phyloP scores from a whole-genome alignment of 2,888 invertebrate species.

The Euzetes globulus region DNA sequence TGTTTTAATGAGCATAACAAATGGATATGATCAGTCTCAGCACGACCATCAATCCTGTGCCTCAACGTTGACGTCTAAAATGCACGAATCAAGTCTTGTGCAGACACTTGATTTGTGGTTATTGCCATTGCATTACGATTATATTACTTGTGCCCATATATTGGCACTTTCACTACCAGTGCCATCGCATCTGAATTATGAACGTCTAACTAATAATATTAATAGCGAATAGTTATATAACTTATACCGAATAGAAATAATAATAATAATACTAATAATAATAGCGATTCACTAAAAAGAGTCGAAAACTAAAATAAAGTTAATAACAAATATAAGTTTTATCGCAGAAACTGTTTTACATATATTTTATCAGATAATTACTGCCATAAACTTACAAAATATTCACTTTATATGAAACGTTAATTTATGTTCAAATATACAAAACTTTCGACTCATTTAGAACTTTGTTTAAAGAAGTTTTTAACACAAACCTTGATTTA shows the following conservation, averaged over 20 bases:
- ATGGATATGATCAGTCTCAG: constrained; percentile 27
- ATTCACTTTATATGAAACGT: not conserved
- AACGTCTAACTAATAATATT: constrained; percentile 24
- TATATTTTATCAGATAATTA: constrained; percentile 28
- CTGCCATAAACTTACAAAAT: constrained; percentile 1
- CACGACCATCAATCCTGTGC: constrained; percentile 14
- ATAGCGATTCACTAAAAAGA: not conserved
- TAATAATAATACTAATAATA: not conserved
- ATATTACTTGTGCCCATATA: constrained; percentile 24
- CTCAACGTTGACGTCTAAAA: constrained; percentile 13
- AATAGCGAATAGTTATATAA: constrained; percentile 17
- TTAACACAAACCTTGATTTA: constrained; percentile 1
- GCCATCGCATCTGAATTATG: constrained; percentile 25
- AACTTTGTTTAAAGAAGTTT: constrained; percentile 7
- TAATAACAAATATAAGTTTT: constrained; percentile 12
- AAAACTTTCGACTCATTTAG: not conserved
- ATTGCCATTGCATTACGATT: constrained; percentile 27
- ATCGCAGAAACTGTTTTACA: constrained; percentile 15
- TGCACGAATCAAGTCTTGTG: constrained; percentile 26
- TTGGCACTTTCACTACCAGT: constrained; percentile 26
- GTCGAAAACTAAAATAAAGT: constrained; percentile 5
- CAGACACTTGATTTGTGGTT: constrained; percentile 29
- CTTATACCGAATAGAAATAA: not conserved
- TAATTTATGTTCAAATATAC: not conserved
- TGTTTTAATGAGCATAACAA: constrained; percentile 27